phyloP scores from a whole-genome alignment of 2,888 invertebrate genomes.

The Lumbricus terrestris region DNA sequence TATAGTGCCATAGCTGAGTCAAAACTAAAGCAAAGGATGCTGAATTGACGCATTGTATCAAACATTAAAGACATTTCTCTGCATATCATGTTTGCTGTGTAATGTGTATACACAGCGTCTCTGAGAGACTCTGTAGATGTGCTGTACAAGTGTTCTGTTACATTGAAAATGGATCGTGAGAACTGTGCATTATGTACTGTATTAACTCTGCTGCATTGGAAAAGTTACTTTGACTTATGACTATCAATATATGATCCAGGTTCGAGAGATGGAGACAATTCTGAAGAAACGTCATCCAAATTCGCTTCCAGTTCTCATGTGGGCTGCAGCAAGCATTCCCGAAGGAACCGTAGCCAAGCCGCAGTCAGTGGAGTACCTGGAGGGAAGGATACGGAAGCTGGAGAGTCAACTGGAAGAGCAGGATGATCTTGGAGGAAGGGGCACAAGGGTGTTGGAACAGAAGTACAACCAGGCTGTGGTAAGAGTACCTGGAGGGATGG shows the following conservation, averaged over 20 bases:
- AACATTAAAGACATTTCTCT: too few species aligned
- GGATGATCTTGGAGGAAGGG: slow-evolving; percentile 49
- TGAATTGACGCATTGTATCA: too few species aligned
- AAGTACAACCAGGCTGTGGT: slow-evolving; percentile 46
- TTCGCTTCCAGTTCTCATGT: slow-evolving; percentile 54
- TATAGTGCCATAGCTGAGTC: too few species aligned
- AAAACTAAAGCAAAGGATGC: too few species aligned
- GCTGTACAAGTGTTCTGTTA: too few species aligned
- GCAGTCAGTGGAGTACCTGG: slow-evolving; percentile 47
- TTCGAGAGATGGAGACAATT: slow-evolving; percentile 57
- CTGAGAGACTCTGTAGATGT: too few species aligned
- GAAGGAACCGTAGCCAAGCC: slow-evolving; percentile 35
- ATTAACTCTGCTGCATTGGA: not conserved
- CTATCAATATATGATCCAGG: slow-evolving; percentile 42
- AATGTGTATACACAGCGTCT: too few species aligned
- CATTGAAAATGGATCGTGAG: too few species aligned
- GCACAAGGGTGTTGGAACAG: slow-evolving; percentile 53
- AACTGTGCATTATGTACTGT: too few species aligned
- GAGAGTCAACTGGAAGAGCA: slow-evolving; percentile 51
- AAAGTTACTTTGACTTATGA: not conserved
- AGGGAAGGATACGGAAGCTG: slow-evolving; percentile 49
- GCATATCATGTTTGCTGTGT: too few species aligned
- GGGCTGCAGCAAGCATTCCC: slow-evolving; percentile 50
- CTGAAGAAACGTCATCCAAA: slow-evolving; percentile 54
- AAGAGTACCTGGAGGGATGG: too few species aligned